A percentile compares a stretch with the other conserved stretches of the same genome.
phyloP scores from a whole-genome alignment of 2,113 vertebrate species.

The Carassius gibelio region DNA sequence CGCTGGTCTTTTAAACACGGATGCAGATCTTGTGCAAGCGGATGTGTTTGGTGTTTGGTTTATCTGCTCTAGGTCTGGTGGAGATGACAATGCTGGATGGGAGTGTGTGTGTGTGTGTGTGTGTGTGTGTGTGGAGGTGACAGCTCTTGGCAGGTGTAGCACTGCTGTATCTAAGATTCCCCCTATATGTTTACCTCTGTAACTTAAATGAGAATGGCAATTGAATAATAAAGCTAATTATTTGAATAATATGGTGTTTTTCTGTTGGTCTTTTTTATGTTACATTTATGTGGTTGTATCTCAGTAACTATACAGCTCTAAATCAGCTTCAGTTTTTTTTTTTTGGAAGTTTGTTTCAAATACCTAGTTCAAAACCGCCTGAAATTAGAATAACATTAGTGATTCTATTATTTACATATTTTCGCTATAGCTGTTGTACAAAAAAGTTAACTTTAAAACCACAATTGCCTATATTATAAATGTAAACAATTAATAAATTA shows the following conservation, averaged over 20 bases:
- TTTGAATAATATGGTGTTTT: conserved; percentile 14
- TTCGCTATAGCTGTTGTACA: neutral
- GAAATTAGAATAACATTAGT: neutral
- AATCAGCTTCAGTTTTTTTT: neutral
- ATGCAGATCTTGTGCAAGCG: neutral
- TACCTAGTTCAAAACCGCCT: neutral
- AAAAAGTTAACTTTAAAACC: neutral
- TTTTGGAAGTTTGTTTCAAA: neutral
- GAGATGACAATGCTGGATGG: conserved; percentile 4
- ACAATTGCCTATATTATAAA: neutral
- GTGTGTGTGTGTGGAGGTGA: conserved; percentile 24
- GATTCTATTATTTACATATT: neutral
- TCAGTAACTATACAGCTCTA: neutral
- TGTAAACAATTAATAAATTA: neutral
- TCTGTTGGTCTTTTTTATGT: neutral
- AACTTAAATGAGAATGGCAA: conserved; percentile 58
- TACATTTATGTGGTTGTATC: neutral
- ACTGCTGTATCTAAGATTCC: conserved; percentile 19
- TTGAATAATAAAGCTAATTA: conserved; percentile 45
- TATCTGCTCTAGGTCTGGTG: conserved; percentile 4
- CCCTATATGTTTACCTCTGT: conserved; percentile 49
- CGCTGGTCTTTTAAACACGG: neutral
- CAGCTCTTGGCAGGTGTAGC: conserved; percentile 35
- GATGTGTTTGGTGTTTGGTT: neutral
- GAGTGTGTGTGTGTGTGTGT: conserved; percentile 2